A percentile compares a stretch with the other conserved stretches of the same genome.
Conservation (phyloP, 2,888 invertebrate genomes). For the Tupiocoris notatus region DNA sequence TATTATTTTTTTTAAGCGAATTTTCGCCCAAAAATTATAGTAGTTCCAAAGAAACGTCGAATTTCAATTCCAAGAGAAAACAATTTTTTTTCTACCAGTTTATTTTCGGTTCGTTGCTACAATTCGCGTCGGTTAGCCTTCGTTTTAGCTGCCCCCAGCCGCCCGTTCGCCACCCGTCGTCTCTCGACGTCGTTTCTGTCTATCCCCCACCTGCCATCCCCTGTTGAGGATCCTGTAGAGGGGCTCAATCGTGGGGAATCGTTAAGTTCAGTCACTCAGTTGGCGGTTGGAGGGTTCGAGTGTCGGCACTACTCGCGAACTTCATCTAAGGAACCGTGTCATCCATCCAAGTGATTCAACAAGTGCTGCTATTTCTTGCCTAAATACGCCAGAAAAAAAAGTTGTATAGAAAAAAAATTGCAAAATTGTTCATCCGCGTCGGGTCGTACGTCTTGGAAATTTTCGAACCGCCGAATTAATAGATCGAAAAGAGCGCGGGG, state of each 20-base stretch:
- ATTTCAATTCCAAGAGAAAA: no score
- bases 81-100: no score
- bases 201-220: conserved; percentile 3
- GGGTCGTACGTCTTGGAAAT: no score
- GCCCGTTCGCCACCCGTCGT: neutral
- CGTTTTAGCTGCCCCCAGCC: conserved; percentile 25
- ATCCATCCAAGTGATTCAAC: conserved; percentile 14
- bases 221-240: neutral
- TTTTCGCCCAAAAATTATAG: no score
- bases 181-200: neutral
- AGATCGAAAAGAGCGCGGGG: no score
- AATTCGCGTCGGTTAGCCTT: conserved; percentile 25
- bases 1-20: no score
- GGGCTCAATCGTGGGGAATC: conserved; percentile 8
- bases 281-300: conserved; percentile 25
- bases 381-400: no score
- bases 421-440: no score
- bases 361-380: conserved; percentile 27
- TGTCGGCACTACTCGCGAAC: neutral
- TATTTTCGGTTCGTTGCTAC: neutral
- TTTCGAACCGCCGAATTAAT: neutral
- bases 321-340: neutral
- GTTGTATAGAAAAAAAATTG: no score
- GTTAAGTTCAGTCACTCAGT: conserved; percentile 35
- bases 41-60: no score